phyloP scores from a whole-genome alignment of 2,797 vertebrate species.

The Microcaecilia unicolor region DNA sequence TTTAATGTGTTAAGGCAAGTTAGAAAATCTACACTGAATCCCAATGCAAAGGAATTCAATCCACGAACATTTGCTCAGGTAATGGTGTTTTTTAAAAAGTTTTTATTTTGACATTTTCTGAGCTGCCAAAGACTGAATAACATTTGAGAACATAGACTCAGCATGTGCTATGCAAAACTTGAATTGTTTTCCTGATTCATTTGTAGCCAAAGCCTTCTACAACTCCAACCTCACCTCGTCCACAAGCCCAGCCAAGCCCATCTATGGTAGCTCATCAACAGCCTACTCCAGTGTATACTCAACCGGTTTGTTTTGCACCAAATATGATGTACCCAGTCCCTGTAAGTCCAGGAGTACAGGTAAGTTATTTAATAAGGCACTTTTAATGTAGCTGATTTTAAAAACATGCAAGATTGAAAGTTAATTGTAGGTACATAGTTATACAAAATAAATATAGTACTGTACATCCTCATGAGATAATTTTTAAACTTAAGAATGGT shows the following conservation, averaged over 20 bases:
- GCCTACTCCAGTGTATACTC: slow-evolving; percentile 79
- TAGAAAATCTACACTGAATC: slow-evolving; percentile 94
- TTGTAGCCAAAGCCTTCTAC: slow-evolving; percentile 92
- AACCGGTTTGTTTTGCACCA: slow-evolving; percentile 92
- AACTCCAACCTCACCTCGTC: slow-evolving; percentile 89
- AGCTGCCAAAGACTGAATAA: background rate
- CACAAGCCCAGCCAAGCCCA: slow-evolving; percentile 93
- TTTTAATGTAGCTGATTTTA: no score
- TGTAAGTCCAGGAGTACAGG: slow-evolving; percentile 95
- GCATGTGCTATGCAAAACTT: background rate
- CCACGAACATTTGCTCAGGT: slow-evolving; percentile 88
- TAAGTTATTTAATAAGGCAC: no score
- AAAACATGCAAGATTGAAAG: no score
- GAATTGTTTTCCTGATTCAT: background rate
- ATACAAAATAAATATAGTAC: no score
- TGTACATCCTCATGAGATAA: no score
- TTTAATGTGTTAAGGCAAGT: slow-evolving; percentile 72
- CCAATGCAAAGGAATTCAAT: slow-evolving; percentile 97
- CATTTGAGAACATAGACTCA: background rate
- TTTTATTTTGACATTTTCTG: background rate
- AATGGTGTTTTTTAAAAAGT: slow-evolving; percentile 10
- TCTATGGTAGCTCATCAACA: slow-evolving; percentile 93
- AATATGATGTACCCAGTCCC: slow-evolving; percentile 93
- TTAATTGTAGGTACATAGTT: no score
- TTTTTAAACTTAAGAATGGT: no score